Evolutionary conservation across 1,140 invertebrate species (phyloP), one percentile per base, ranked within the genome.

Genomic region (Cryptotermes secundus): DNA sequence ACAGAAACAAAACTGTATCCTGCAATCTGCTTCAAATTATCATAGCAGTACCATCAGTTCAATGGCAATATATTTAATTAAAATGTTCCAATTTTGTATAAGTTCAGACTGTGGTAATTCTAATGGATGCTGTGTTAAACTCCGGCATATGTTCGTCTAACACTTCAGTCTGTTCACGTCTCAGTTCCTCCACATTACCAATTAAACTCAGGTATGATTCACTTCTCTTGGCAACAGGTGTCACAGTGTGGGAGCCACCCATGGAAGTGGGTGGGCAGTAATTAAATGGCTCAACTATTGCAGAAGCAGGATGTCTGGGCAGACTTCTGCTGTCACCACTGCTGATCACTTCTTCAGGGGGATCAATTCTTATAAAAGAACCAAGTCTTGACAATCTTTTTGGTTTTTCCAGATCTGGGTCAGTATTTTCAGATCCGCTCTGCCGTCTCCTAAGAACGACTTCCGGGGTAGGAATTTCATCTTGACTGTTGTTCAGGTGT

Each of bases 231-330:
- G 59, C n/a, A 3, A n/a, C 72, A 34, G 31, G 72, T 80, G 83
- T 84, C 19, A 79, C 79, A 80, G 81, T 84, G 36, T 45, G 34
- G n/a, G 83, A 81, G 34, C 80, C 80, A 24, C 49, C 31, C 19
- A 65, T 34, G 34, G 80, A 7, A 4, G 79, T 36, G 19, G 87
- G 87, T 10, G 91, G 91, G 82, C 89, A 91, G 83, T 92, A 92
- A 86, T 93, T 92, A 85, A 92, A 92, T 0, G 92, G 91, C 26
- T 89, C 88, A 26, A 92, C 91, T 79, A 92, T 90, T 14, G 91
- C 91, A 34, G 91, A 90, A 9, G 89, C 89, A n/a, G 89, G 89
- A 65, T 88, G 86, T 26, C 87, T 86, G 22, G 85, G 79, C 38
- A 83, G 83, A 79, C 85, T 85, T 83, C 80, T 87, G 85, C 79